phyloP scores from a whole-genome alignment of 2,797 vertebrate species.

The Adrianichthys oophorus region DNA sequence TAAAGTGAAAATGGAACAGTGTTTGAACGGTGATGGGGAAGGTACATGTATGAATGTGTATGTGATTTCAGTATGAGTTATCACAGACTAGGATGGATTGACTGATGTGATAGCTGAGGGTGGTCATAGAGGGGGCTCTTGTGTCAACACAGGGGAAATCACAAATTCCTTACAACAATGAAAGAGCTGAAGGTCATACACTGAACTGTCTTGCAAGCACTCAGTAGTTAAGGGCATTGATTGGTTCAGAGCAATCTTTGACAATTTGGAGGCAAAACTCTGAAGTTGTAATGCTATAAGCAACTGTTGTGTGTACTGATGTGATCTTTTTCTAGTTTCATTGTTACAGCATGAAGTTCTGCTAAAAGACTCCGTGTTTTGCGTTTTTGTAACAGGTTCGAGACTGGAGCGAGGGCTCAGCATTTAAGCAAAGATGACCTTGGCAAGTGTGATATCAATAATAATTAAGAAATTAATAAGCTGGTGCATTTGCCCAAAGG shows the following conservation, averaged over 20 bases:
- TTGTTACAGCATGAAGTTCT: too few species aligned
- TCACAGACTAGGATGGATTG: conserved; percentile 73
- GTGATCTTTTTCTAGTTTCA: too few species aligned
- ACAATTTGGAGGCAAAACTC: conserved; percentile 11
- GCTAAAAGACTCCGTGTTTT: conserved; percentile 4
- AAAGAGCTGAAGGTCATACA: conserved; percentile 52
- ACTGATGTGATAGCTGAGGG: conserved; percentile 64
- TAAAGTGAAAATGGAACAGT: conserved; percentile 57
- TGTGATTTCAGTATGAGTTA: conserved; percentile 72
- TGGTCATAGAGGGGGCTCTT: conserved; percentile 59
- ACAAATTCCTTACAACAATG: conserved; percentile 38
- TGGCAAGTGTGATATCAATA: conserved; percentile 76
- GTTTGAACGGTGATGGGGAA: conserved; percentile 70
- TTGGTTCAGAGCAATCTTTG: conserved; percentile 22
- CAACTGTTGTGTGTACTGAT: too few species aligned
- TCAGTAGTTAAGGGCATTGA: conserved; percentile 3
- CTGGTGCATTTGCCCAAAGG: conserved; percentile 64
- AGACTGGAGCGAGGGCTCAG: conserved; percentile 41
- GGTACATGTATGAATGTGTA: conserved; percentile 68
- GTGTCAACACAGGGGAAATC: conserved; percentile 64
- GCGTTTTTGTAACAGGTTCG: conserved; percentile 40
- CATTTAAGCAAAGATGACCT: conserved; percentile 70
- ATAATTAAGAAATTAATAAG: conserved; percentile 82
- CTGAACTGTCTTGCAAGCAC: conserved; percentile 10
- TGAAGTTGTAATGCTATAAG: conserved; percentile 1